Evolutionary conservation across 2,113 vertebrate genomes (phyloP), one percentile per base, ranked within the genome.

Genomic region (Oenanthe oenanthe): DNA sequence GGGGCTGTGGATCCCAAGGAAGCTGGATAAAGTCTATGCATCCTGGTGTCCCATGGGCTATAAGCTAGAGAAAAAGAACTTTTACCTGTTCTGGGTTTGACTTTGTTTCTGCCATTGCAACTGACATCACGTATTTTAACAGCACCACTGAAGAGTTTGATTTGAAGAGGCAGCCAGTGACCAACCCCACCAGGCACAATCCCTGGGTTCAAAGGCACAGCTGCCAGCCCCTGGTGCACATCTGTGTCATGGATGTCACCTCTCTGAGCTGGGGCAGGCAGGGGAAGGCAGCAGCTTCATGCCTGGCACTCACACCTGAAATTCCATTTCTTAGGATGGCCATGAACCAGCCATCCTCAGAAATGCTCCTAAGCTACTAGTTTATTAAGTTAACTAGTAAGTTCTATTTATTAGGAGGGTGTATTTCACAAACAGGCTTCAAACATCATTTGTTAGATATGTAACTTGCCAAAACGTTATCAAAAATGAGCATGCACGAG

Each of bases 261-360:
- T 13, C 24, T 87, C 72, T 50, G 54, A 13, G 3, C 80, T 38
- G 26, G 19, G 17, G 20, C 53, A 47, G 61, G 48, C 36, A 75
- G 67, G 12, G 38, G 75, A 63, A 61, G 34, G 54, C 70, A 65
- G 54, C 4, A 4, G 61, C n/a, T 85, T 40, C 48, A 10, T 3
- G 3, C 25, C 19, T 1, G 0, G 45, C 47, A 53, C 47, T 36
- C 0, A 0, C n/a, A 17, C 40, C 43, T 26, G 47, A 74, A 60
- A 70, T 60, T 63, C 58, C 22, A 18, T 67, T 75, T 58, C 31
- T 73, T 17, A 36, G 75, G 20, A 43, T 68, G 56, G 29, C 8
- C 47, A 17, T 43, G 20, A 45, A n/a, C 54, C 31, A 6, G 63
- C 7, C 53, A 45, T 32, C 65, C 87, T 68, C 32, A 24, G 85